phyloP scores from a whole-genome alignment of 2,888 invertebrate species.

The Leptopilina syphax region DNA sequence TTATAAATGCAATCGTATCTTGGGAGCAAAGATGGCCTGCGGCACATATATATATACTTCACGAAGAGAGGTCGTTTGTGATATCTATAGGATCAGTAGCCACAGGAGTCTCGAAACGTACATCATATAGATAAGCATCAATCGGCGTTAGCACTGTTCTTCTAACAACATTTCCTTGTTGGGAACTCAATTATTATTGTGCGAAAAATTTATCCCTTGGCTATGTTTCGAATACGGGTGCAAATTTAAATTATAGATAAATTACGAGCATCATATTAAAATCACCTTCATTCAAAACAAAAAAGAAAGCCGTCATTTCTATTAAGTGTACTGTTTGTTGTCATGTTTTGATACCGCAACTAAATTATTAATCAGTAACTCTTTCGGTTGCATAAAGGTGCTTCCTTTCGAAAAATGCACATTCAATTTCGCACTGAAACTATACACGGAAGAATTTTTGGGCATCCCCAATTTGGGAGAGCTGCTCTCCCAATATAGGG shows the following conservation, averaged over 20 bases:
- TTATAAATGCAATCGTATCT: constrained; percentile 68
- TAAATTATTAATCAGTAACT: too few species aligned
- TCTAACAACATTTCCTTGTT: constrained; percentile 38
- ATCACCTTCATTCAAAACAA: background rate
- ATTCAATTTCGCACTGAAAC: too few species aligned
- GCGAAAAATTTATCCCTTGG: constrained; percentile 24
- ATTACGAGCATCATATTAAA: background rate
- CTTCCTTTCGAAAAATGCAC: too few species aligned
- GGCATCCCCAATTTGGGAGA: too few species aligned
- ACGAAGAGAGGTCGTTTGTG: constrained; percentile 52
- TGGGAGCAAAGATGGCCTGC: constrained; percentile 46
- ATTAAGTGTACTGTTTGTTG: too few species aligned
- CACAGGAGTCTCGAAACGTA: constrained; percentile 70
- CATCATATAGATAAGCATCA: constrained; percentile 68
- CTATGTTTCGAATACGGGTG: background rate
- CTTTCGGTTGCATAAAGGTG: too few species aligned
- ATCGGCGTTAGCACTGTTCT: constrained; percentile 42
- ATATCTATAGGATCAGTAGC: constrained; percentile 71
- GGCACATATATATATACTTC: constrained; percentile 43
- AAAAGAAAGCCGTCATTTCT: background rate
- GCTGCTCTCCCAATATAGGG: too few species aligned
- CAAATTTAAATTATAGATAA: constrained; percentile 28
- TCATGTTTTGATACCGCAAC: too few species aligned
- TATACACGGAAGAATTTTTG: too few species aligned
- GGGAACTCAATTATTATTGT: constrained; percentile 43